A percentile compares a stretch with the other conserved stretches of the same genome.
phyloP scores from a whole-genome alignment of 2,113 vertebrate species.

The Hymenochirus boettgeri region DNA sequence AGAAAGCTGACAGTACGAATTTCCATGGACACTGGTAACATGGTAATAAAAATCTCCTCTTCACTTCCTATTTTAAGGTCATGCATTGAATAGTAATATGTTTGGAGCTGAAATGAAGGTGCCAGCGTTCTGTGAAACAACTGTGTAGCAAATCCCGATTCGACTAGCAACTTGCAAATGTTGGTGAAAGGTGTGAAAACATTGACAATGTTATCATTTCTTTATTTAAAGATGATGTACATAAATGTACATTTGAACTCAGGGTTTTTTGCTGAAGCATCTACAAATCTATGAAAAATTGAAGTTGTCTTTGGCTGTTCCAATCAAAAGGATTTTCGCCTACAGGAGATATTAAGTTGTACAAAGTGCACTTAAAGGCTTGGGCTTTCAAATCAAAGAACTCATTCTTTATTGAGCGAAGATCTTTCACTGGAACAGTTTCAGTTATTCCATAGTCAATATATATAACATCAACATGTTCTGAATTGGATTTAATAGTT shows the following conservation, averaged over 20 bases:
- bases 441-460: slow-evolving; percentile 83
- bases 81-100: slow-evolving; percentile 83
- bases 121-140: slow-evolving; percentile 51
- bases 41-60: slow-evolving; percentile 71
- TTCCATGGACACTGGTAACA: slow-evolving; percentile 62
- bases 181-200: slow-evolving; percentile 86
- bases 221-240: slow-evolving; percentile 71
- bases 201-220: slow-evolving; percentile 78
- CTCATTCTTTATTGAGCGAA: slow-evolving; percentile 62
- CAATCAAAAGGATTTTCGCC: slow-evolving; percentile 67
- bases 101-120: slow-evolving; percentile 65
- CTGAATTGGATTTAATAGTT: slow-evolving; percentile 26
- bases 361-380: slow-evolving; percentile 88
- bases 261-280: slow-evolving; percentile 51
- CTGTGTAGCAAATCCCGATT: slow-evolving; percentile 57
- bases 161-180: slow-evolving; percentile 66
- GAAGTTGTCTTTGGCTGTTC: slow-evolving; percentile 61
- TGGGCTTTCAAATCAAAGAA: slow-evolving; percentile 76
- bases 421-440: slow-evolving; percentile 59
- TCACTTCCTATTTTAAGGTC: slow-evolving; percentile 81
- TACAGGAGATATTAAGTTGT: slow-evolving; percentile 71
- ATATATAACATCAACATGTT: slow-evolving; percentile 71
- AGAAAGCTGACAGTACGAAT: slow-evolving; percentile 87
- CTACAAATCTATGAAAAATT: slow-evolving; percentile 74
- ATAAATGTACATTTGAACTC: slow-evolving; percentile 84